Evolutionary conservation across 2,888 invertebrate species (phyloP).

Genomic region (Seira sanloemensis): DNA sequence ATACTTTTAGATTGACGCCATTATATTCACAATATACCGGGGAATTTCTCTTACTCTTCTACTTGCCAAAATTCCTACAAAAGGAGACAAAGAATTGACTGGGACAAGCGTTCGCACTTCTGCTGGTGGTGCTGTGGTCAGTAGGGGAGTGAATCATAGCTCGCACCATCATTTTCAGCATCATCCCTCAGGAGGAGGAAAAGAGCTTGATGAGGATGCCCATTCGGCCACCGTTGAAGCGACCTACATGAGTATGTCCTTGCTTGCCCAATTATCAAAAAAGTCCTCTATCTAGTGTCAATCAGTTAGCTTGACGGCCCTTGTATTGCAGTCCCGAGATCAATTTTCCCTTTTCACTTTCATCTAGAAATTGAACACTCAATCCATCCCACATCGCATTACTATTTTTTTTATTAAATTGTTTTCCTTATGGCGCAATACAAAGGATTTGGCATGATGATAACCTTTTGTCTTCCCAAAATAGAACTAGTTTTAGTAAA

Average conservation of each 20-base stretch:
- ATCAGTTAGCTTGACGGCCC: background rate
- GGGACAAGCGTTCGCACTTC: conserved; percentile 30
- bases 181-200: background rate
- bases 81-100: conserved; percentile 43
- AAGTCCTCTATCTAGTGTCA: background rate
- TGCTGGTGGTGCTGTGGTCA: background rate
- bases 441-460: background rate
- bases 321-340: no score
- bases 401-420: no score
- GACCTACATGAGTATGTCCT: conserved; percentile 46
- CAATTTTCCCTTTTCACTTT: no score
- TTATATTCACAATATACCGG: conserved; percentile 49
- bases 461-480: background rate
- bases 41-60: conserved; percentile 36
- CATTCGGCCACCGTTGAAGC: conserved; percentile 19
- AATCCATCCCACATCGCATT: no score
- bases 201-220: conserved; percentile 12
- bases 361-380: no score
- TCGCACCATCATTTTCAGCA: background rate
- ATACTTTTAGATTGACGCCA: conserved; percentile 32
- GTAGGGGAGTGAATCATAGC: background rate
- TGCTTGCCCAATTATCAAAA: background rate
- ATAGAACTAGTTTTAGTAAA: no score
- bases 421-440: background rate
- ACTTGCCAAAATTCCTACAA: conserved; percentile 49